These are phyloP conservation scores for Molossus alvarezi DNA, from an alignment of 2,797 vertebrate genomes.

Conservation along the genomic window DNA sequence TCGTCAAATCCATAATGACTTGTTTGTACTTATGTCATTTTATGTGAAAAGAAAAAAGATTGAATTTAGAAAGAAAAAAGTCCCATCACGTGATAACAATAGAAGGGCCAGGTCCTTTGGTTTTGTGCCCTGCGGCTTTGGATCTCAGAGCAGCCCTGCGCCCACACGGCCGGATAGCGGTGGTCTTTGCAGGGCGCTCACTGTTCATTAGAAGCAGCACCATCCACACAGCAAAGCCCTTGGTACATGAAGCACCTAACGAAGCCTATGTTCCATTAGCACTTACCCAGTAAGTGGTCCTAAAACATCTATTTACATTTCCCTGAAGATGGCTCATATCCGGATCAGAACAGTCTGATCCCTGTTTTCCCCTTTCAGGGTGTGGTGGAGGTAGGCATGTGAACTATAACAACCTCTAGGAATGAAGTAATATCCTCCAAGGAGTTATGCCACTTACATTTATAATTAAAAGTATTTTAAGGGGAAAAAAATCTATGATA, in stretches of 20 bases:
- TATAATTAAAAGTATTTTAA: conserved; percentile 33
- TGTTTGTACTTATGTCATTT: conserved; percentile 71
- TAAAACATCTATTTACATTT: conserved; percentile 21
- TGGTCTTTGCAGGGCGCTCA: not conserved
- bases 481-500: not conserved
- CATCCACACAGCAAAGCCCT: not conserved
- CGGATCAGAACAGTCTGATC: not conserved
- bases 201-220: not conserved
- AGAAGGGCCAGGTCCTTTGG: not conserved
- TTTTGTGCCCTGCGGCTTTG: not conserved
- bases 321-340: not conserved
- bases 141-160: not conserved
- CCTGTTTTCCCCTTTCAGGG: not conserved
- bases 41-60: not conserved
- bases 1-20: conserved; percentile 74
- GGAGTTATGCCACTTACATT: conserved; percentile 45
- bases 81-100: not conserved
- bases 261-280: not conserved
- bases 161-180: not conserved
- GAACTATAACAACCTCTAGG: conserved; percentile 30
- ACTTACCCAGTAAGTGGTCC: not conserved
- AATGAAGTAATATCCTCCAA: conserved; percentile 35
- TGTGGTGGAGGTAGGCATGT: not conserved
- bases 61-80: not conserved
- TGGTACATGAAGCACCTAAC: not conserved